phyloP scores from a whole-genome alignment of 2,797 vertebrate species.

The Chiroxiphia lanceolata region DNA sequence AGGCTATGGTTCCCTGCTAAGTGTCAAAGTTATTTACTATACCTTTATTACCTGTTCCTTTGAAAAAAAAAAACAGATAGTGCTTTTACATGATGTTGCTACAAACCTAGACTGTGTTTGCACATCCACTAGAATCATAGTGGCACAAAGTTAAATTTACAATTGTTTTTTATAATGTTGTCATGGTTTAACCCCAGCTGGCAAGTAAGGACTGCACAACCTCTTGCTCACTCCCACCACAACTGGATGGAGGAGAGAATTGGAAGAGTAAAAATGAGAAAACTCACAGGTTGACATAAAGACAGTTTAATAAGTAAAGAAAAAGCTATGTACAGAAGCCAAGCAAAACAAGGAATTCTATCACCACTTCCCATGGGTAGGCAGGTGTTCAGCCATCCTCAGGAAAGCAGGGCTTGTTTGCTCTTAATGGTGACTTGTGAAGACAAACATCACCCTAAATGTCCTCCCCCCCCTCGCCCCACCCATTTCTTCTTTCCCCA shows the following conservation, averaged over 20 bases:
- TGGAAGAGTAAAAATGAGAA: neutral
- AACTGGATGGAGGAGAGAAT: fast-evolving
- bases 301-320: neutral
- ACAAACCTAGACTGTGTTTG: neutral
- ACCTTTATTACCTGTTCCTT: neutral
- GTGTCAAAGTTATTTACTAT: neutral
- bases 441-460: neutral
- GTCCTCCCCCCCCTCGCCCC: fast-evolving
- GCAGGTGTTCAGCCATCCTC: neutral
- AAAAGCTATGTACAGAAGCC: neutral
- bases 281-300: neutral
- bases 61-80: neutral
- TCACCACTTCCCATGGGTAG: neutral
- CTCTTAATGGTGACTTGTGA: neutral
- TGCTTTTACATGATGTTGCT: neutral
- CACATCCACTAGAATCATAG: neutral
- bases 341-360: neutral
- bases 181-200: neutral
- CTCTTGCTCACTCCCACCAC: neutral
- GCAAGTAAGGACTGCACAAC: neutral
- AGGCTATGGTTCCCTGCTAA: neutral
- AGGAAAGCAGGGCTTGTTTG: neutral
- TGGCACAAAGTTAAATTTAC: neutral
- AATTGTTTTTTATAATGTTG: neutral
- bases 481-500: neutral